A percentile compares a stretch with the other conserved stretches of the same genome.
Evolutionary conservation across 2,113 vertebrate genomes (phyloP).

Genomic region (Mus pahari): DNA sequence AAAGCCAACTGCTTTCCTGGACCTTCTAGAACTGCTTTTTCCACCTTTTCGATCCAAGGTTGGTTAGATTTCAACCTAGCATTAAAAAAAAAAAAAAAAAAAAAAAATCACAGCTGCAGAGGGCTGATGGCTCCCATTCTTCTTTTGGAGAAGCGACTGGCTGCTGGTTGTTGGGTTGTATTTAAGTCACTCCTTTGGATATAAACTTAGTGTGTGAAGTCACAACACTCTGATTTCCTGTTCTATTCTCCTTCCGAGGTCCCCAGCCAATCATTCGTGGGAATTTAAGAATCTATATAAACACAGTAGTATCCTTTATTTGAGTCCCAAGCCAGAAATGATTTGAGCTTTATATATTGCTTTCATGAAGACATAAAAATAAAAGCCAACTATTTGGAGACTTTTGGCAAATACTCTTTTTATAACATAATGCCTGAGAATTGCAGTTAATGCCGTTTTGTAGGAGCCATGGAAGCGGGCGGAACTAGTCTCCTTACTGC

Average conservation of each 20-base stretch:
- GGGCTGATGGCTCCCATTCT: neutral
- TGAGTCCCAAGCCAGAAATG: conserved; percentile 51
- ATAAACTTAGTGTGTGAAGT: conserved; percentile 20
- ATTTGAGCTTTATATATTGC: neutral
- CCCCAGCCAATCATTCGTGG: neutral
- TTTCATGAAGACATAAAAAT: conserved; percentile 60
- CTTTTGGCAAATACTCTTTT: conserved; percentile 54
- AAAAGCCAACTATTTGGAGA: conserved; percentile 53
- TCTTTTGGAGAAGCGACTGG: neutral
- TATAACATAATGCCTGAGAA: conserved; percentile 29
- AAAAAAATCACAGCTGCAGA: neutral
- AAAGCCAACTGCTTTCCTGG: neutral
- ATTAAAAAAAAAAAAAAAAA: too few relatives aligned
- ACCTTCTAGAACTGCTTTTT: neutral
- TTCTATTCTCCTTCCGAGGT: neutral
- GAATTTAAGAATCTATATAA: conserved; percentile 59
- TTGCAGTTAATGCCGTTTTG: conserved; percentile 9
- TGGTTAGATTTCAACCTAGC: neutral
- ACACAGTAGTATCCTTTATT: conserved; percentile 21
- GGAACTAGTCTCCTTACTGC: neutral
- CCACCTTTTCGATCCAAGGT: neutral
- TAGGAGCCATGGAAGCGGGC: neutral
- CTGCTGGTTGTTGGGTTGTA: neutral
- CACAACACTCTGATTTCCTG: neutral
- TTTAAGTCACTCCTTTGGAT: neutral